Percentiles rank a stretch among this genome's conserved stretches.
phyloP scores from a whole-genome alignment of 2,797 vertebrate species.

The Lagorchestes hirsutus region DNA sequence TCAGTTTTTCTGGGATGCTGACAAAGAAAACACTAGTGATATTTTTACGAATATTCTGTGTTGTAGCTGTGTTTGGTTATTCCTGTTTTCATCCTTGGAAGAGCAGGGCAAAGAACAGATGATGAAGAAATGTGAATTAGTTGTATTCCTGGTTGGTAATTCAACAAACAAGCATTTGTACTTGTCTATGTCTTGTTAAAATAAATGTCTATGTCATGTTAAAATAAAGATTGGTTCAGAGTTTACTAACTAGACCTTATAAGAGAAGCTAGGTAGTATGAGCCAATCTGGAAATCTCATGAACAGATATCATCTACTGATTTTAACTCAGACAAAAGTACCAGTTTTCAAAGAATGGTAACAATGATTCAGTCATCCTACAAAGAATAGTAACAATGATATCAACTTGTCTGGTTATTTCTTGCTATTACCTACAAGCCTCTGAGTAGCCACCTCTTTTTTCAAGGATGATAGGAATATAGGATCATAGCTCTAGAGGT shows the following conservation, averaged over 20 bases:
- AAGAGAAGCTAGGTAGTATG: background rate
- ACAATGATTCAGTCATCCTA: background rate
- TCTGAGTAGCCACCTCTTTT: background rate
- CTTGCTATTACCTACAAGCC: background rate
- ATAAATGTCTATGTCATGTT: background rate
- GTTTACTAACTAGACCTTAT: background rate
- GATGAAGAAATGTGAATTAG: background rate
- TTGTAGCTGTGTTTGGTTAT: background rate
- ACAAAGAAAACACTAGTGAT: background rate
- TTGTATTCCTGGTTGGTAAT: background rate
- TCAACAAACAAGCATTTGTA: background rate
- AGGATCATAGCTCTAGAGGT: background rate
- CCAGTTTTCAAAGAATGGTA: background rate
- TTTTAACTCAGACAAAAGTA: constrained; percentile 4
- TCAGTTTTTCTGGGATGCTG: background rate
- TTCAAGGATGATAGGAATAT: background rate
- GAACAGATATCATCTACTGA: background rate
- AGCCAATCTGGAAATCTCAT: background rate
- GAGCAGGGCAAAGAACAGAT: background rate
- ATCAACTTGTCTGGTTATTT: background rate
- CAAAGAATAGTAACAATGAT: background rate
- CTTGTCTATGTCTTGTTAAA: background rate
- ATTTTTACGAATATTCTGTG: background rate
- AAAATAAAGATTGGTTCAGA: background rate
- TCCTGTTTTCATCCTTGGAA: background rate